A percentile compares a stretch with the other conserved stretches of the same genome.
Conservation (phyloP, 2,888 invertebrate genomes). For the Eremobia ochroleuca region DNA sequence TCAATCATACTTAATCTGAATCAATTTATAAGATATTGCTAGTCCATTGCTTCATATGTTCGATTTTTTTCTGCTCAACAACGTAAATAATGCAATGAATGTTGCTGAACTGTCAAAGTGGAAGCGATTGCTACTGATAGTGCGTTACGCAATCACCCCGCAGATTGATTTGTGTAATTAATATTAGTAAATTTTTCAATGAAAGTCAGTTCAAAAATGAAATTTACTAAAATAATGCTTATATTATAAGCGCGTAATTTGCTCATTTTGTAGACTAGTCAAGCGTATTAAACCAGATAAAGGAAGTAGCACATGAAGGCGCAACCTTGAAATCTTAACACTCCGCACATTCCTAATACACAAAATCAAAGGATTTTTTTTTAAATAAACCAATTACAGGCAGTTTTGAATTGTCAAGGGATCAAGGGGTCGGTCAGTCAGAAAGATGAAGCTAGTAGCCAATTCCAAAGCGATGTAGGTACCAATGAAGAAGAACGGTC, state of each 20-base stretch:
- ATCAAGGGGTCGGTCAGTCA: neutral
- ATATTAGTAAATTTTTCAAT: neutral
- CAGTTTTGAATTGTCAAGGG: neutral
- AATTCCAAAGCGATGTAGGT: neutral
- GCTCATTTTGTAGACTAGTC: neutral
- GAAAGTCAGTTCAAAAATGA: neutral
- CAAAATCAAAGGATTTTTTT: neutral
- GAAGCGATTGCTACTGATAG: neutral
- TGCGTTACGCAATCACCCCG: neutral
- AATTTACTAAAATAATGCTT: neutral
- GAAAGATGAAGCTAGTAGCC: neutral
- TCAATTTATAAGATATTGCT: neutral
- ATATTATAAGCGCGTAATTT: neutral
- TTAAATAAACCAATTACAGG: neutral
- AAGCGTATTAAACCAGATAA: conserved; percentile 20
- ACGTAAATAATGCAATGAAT: neutral
- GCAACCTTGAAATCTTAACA: conserved; percentile 32
- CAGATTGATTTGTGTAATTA: conserved; percentile 8
- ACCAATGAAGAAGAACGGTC: neutral
- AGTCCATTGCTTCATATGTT: neutral
- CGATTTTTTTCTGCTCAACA: neutral
- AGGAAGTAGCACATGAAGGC: conserved; percentile 13
- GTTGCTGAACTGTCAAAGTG: neutral
- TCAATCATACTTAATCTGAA: neutral
- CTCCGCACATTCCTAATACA: conserved; percentile 15